Evolutionary conservation across 2,888 invertebrate species (phyloP).

Genomic region (Troides oblongomaculatus): DNA sequence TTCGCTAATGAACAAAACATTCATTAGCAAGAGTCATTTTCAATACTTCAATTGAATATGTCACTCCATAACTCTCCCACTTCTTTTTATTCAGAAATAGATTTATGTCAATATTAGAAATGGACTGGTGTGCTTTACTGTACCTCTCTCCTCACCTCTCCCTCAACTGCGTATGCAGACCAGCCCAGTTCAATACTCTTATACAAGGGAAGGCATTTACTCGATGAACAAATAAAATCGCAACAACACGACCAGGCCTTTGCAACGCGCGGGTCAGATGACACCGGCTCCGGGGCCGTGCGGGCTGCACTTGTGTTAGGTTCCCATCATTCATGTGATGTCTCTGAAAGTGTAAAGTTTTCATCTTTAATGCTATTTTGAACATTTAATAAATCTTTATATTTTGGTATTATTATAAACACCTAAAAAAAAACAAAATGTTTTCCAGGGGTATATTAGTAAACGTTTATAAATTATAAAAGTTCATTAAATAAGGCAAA

Average conservation of each 20-base stretch:
- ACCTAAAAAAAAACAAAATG: not conserved
- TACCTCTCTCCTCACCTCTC: conserved; percentile 7
- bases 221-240: conserved; percentile 50
- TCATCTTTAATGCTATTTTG: no score
- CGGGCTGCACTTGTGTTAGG: conserved; percentile 39
- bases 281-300: conserved; percentile 43
- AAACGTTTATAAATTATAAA: not conserved
- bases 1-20: not conserved
- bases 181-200: conserved; percentile 47
- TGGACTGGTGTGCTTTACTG: conserved; percentile 24
- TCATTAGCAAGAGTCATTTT: not conserved
- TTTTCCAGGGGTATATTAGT: not conserved
- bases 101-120: conserved; percentile 24
- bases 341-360: not conserved
- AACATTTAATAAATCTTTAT: not conserved
- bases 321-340: conserved; percentile 32
- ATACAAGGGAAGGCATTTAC: conserved; percentile 43
- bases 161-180: conserved; percentile 31
- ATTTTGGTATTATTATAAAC: not conserved
- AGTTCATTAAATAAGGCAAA: not conserved
- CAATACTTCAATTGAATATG: not conserved
- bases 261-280: conserved; percentile 54
- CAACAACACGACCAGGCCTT: conserved; percentile 50
- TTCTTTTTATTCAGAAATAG: not conserved
- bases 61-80: not conserved